These are phyloP conservation scores for Sceliomorpha sp. DNA, from an alignment of 2,888 invertebrate genomes.

Conservation along the genomic window DNA sequence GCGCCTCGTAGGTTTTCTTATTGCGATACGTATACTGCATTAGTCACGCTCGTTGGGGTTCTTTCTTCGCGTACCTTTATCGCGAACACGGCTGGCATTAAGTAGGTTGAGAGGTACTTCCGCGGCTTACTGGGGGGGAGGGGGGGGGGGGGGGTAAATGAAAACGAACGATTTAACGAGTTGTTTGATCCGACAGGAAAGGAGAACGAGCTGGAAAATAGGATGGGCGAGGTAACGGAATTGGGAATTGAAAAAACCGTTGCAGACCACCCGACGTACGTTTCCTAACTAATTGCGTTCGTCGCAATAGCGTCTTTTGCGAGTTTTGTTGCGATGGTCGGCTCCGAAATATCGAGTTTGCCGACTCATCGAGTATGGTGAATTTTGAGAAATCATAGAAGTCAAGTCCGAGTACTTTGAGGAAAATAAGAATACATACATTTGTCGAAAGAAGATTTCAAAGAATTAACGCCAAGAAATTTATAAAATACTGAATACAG, in stretches of 20 bases:
- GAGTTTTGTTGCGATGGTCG: too few species aligned
- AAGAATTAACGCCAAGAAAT: too few species aligned
- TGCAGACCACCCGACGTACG: slow-evolving; percentile 1
- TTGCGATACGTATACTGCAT: slow-evolving; percentile 59
- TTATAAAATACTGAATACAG: too few species aligned
- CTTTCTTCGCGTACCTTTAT: slow-evolving; percentile 61
- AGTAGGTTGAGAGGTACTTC: slow-evolving; percentile 43
- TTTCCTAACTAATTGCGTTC: slow-evolving; percentile 1
- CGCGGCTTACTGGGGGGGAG: slow-evolving; percentile 29
- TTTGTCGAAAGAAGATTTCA: too few species aligned
- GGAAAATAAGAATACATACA: too few species aligned
- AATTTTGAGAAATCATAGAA: too few species aligned
- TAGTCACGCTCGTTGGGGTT: slow-evolving; percentile 66
- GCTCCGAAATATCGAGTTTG: too few species aligned
- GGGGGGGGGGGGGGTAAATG: too few species aligned
- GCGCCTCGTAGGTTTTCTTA: too few species aligned
- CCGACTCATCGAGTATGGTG: too few species aligned
- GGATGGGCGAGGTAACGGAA: background rate
- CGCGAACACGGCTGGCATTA: slow-evolving; percentile 58
- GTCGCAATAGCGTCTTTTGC: too few species aligned
- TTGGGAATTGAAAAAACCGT: slow-evolving; percentile 1
- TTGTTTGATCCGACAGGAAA: slow-evolving; percentile 35
- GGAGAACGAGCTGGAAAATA: slow-evolving; percentile 16
- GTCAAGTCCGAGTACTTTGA: too few species aligned
- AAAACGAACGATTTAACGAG: slow-evolving; percentile 53